Conservation (phyloP, 2,113 vertebrate species). For the Hipposideros armiger region DNA sequence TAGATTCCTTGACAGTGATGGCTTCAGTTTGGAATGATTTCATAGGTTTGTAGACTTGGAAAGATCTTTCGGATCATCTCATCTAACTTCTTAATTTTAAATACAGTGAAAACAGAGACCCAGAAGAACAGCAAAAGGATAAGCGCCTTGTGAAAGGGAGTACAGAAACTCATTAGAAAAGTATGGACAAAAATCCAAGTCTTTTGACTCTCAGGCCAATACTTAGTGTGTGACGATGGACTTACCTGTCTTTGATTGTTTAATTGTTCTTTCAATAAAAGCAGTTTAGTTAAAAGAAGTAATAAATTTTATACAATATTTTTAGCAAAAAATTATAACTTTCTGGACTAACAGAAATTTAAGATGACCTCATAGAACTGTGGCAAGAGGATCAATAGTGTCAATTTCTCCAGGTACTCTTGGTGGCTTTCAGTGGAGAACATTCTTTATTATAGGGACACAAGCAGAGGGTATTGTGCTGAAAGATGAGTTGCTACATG, state of each 20-base stretch:
- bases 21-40: neutral
- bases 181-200: neutral
- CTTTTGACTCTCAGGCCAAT: neutral
- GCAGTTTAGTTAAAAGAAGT: neutral
- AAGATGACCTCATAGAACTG: neutral
- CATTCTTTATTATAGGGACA: constrained; percentile 30
- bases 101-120: neutral
- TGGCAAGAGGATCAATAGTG: neutral
- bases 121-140: neutral
- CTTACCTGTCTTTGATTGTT: constrained; percentile 9
- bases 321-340: constrained; percentile 3
- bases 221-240: neutral
- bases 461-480: neutral
- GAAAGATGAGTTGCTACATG: neutral
- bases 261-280: constrained; percentile 51
- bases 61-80: neutral
- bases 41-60: constrained; percentile 13
- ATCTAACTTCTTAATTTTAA: neutral
- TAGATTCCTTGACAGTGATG: constrained; percentile 37
- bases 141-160: neutral
- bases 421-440: constrained; percentile 3
- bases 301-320: neutral
- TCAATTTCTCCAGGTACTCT: neutral
- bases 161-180: neutral
- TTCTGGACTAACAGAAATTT: constrained; percentile 5